Evolutionary conservation across 2,888 invertebrate species (phyloP).

Genomic region (Tetropium fuscum): DNA sequence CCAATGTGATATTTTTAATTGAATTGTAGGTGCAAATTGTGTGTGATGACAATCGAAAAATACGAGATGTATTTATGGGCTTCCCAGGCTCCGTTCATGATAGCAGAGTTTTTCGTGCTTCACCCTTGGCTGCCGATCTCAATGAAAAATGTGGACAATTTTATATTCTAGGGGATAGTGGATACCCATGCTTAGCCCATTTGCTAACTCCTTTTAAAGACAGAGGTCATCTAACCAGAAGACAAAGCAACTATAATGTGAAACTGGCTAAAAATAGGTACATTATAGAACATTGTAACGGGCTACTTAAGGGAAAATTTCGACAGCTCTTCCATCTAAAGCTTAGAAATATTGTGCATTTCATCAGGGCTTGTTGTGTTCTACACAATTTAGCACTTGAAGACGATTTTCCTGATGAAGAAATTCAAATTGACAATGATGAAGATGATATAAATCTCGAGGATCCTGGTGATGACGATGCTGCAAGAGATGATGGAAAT

Average conservation of each 20-base stretch:
- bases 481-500: background rate
- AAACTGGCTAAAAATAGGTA: constrained; percentile 15
- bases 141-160: constrained; percentile 6
- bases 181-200: constrained; percentile 11
- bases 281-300: constrained; percentile 24
- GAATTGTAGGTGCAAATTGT: background rate
- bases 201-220: constrained; percentile 7
- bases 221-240: constrained; percentile 2
- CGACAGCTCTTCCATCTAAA: constrained; percentile 31
- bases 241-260: constrained; percentile 2
- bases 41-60: constrained; percentile 4
- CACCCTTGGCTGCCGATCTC: background rate
- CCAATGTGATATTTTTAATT: no score
- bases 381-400: constrained; percentile 31
- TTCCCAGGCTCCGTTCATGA: constrained; percentile 16
- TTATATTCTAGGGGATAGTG: constrained; percentile 16
- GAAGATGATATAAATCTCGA: no score
- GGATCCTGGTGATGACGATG: no score
- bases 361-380: constrained; percentile 26
- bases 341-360: constrained; percentile 25
- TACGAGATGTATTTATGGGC: constrained; percentile 11
- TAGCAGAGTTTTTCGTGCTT: constrained; percentile 12
- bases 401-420: background rate
- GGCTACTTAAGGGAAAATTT: constrained; percentile 27
- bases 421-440: background rate